A percentile compares a stretch with the other conserved stretches of the same genome.
phyloP scores from a whole-genome alignment of 2,888 invertebrate species.

The Saturnia japonica region DNA sequence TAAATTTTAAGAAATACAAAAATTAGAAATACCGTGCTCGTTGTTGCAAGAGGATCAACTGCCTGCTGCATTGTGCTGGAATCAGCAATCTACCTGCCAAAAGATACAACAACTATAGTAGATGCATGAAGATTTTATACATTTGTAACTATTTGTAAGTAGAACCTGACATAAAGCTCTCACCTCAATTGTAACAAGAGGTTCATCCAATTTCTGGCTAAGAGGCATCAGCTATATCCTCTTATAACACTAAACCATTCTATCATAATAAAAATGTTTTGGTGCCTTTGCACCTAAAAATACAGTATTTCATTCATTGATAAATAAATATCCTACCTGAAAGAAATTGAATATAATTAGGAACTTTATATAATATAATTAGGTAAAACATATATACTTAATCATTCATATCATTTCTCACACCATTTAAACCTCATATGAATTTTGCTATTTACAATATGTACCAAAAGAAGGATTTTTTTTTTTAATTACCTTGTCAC shows the following conservation, averaged over 20 bases:
- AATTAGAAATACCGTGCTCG: constrained; percentile 68
- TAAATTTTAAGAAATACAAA: background rate
- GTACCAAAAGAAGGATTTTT: background rate
- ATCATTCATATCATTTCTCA: constrained; percentile 24
- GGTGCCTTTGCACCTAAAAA: constrained; percentile 75
- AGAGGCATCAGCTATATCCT: constrained; percentile 82
- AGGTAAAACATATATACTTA: constrained; percentile 13
- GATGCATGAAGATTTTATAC: constrained; percentile 15
- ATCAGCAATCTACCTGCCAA: constrained; percentile 82
- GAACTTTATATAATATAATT: constrained; percentile 14
- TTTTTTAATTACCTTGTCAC: background rate
- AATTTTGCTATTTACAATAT: background rate
- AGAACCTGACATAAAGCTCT: constrained; percentile 38
- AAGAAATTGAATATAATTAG: constrained; percentile 40
- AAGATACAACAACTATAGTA: constrained; percentile 65
- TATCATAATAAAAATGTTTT: constrained; percentile 73
- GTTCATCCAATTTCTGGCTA: constrained; percentile 80
- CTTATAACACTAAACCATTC: constrained; percentile 74
- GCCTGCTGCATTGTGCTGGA: constrained; percentile 83
- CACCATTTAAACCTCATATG: constrained; percentile 19
- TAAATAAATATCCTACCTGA: constrained; percentile 64
- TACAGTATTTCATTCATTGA: constrained; percentile 65
- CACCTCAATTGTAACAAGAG: constrained; percentile 82
- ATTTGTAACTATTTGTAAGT: constrained; percentile 7
- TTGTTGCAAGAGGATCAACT: constrained; percentile 79